phyloP scores from a whole-genome alignment of 1,140 invertebrate species.

The Trichoplusia ni region DNA sequence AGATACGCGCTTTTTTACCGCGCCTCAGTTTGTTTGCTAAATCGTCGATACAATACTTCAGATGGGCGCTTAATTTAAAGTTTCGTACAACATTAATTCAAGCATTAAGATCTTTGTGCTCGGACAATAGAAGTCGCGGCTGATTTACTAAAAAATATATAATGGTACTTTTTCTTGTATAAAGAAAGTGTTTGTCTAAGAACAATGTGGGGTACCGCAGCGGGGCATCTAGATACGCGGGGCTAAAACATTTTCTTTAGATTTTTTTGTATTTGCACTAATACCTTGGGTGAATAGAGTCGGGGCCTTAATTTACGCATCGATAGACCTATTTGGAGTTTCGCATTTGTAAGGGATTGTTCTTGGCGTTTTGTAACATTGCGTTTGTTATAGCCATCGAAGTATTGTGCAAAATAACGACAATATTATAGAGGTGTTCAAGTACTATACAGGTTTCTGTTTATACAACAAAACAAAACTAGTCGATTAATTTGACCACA shows the following conservation, averaged over 20 bases:
- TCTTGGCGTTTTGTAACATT: slow-evolving; percentile 74
- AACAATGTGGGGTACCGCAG: slow-evolving; percentile 73
- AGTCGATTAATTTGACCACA: too few species aligned
- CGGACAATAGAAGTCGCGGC: slow-evolving; percentile 53
- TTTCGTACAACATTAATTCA: slow-evolving; percentile 64
- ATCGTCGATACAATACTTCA: slow-evolving; percentile 40
- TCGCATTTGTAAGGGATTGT: slow-evolving; percentile 71
- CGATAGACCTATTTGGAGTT: slow-evolving; percentile 71
- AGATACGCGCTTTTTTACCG: slow-evolving; percentile 13
- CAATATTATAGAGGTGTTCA: slow-evolving; percentile 1
- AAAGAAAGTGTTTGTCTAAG: slow-evolving; percentile 79
- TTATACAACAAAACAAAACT: not conserved
- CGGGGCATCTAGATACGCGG: slow-evolving; percentile 75
- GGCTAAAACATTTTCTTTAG: slow-evolving; percentile 66
- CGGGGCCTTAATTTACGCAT: slow-evolving; percentile 78
- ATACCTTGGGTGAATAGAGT: slow-evolving; percentile 67
- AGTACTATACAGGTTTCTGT: not conserved
- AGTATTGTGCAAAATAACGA: slow-evolving; percentile 56
- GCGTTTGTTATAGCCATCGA: slow-evolving; percentile 39
- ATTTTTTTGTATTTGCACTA: slow-evolving; percentile 69
- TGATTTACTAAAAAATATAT: slow-evolving; percentile 69
- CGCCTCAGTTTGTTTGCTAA: slow-evolving; percentile 34
- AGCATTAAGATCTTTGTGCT: slow-evolving; percentile 61
- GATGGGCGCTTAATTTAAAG: slow-evolving; percentile 50
- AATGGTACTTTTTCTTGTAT: slow-evolving; percentile 56